phyloP scores from a whole-genome alignment of 2,797 vertebrate genomes.

The Microchirus variegatus region DNA sequence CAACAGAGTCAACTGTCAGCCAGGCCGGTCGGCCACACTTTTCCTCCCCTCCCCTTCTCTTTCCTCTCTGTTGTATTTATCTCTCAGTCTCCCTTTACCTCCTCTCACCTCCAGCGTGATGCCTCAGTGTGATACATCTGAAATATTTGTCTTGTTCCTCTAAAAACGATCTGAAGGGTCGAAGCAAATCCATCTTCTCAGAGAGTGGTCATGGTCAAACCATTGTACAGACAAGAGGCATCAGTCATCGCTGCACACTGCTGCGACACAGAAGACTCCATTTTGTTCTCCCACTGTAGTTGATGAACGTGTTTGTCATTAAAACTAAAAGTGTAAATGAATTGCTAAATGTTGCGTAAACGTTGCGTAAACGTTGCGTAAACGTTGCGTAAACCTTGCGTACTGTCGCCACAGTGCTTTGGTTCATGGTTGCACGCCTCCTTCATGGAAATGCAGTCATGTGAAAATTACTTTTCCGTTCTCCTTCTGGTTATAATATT shows the following conservation, averaged over 20 bases:
- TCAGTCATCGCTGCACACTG: conserved; percentile 52
- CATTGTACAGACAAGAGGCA: conserved; percentile 52
- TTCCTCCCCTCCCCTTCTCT: conserved; percentile 44
- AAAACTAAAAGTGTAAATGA: too few relatives aligned
- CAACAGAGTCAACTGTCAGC: conserved; percentile 89
- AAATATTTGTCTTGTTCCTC: conserved; percentile 73
- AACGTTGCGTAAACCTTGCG: too few relatives aligned
- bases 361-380: too few relatives aligned
- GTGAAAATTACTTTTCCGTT: conserved; percentile 16
- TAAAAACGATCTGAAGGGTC: conserved; percentile 73
- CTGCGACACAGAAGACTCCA: conserved; percentile 13
- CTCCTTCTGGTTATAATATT: conserved; percentile 31
- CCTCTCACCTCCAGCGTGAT: conserved; percentile 69
- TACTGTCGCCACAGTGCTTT: too few relatives aligned
- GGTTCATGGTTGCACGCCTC: background rate
- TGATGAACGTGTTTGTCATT: conserved; percentile 17
- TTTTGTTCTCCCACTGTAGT: background rate
- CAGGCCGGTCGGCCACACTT: conserved; percentile 70
- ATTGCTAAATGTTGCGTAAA: too few relatives aligned
- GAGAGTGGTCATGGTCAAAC: conserved; percentile 69
- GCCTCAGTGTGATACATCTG: conserved; percentile 64
- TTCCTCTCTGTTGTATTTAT: conserved; percentile 65
- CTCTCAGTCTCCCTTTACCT: conserved; percentile 66
- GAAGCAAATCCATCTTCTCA: conserved; percentile 69
- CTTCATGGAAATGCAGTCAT: conserved; percentile 24